phyloP scores from a whole-genome alignment of 2,113 vertebrate species.

The Rafetus swinhoei region DNA sequence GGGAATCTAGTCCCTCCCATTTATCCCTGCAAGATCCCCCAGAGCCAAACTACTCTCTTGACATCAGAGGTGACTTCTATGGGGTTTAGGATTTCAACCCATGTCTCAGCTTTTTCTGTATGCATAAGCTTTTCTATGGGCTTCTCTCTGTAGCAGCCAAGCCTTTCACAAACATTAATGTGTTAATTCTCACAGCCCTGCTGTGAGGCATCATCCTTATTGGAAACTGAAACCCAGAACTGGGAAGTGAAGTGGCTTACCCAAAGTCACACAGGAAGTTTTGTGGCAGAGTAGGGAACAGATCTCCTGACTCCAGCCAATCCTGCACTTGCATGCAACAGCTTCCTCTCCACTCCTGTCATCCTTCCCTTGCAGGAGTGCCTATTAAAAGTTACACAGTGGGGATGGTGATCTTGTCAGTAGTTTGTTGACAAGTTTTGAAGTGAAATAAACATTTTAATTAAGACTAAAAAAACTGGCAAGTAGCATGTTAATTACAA shows the following conservation, averaged over 20 bases:
- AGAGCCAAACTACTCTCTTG: not conserved
- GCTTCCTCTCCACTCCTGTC: rapidly evolving
- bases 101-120: not conserved
- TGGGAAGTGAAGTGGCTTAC: not conserved
- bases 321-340: not conserved
- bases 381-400: not conserved
- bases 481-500: not conserved
- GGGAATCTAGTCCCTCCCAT: not conserved
- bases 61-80: not conserved
- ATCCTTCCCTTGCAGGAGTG: not conserved
- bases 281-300: not conserved
- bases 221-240: not conserved
- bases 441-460: not conserved
- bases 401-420: not conserved
- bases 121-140: not conserved
- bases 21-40: not conserved
- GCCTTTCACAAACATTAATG: not conserved
- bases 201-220: not conserved
- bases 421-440: rapidly evolving
- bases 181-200: not conserved
- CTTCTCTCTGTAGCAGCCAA: rapidly evolving
- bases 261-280: not conserved
- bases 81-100: not conserved
- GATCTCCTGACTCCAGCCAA: not conserved
- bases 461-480: not conserved